Percentiles rank a stretch among this genome's conserved stretches.
Conservation (phyloP, 2,888 invertebrate species). For the Melieria crassipennis region DNA sequence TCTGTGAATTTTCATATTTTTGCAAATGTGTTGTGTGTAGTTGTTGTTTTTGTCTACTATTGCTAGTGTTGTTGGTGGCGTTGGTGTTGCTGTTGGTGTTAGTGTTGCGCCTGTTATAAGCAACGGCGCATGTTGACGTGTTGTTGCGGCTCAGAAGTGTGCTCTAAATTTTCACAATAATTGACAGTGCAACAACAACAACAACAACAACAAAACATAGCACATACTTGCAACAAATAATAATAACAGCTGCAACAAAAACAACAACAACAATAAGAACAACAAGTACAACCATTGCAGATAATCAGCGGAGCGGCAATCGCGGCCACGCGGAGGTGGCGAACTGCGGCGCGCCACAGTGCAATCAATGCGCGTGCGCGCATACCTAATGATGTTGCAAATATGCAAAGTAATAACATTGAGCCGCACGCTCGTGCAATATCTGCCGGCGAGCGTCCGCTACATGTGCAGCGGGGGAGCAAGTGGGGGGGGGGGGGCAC, state of each 20-base stretch:
- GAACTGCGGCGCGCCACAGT: not conserved
- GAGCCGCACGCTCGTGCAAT: constrained; percentile 1
- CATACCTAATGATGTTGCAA: constrained; percentile 16
- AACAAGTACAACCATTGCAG: not conserved
- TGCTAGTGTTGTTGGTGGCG: too few relatives aligned
- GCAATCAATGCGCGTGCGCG: not conserved
- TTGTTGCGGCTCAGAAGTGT: constrained; percentile 36
- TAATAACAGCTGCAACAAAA: constrained; percentile 40
- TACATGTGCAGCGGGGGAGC: not conserved
- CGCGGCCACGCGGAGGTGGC: too few relatives aligned
- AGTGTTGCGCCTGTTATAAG: not conserved
- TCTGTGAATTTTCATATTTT: constrained; percentile 19
- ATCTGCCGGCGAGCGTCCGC: too few relatives aligned
- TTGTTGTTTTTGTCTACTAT: too few relatives aligned
- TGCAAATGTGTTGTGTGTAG: not conserved
- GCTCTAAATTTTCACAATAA: constrained; percentile 58
- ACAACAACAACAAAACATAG: constrained; percentile 16
- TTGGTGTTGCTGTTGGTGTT: not conserved
- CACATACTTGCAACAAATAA: constrained; percentile 21
- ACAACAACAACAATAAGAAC: constrained; percentile 15
- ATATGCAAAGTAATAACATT: constrained; percentile 32
- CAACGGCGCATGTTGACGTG: not conserved
- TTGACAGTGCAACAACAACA: constrained; percentile 53
- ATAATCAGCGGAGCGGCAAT: too few relatives aligned
- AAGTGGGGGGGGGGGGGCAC: not conserved